Percentiles rank a stretch among this genome's conserved stretches.
phyloP scores from a whole-genome alignment of 2,797 vertebrate species.

The Chiroxiphia lanceolata region DNA sequence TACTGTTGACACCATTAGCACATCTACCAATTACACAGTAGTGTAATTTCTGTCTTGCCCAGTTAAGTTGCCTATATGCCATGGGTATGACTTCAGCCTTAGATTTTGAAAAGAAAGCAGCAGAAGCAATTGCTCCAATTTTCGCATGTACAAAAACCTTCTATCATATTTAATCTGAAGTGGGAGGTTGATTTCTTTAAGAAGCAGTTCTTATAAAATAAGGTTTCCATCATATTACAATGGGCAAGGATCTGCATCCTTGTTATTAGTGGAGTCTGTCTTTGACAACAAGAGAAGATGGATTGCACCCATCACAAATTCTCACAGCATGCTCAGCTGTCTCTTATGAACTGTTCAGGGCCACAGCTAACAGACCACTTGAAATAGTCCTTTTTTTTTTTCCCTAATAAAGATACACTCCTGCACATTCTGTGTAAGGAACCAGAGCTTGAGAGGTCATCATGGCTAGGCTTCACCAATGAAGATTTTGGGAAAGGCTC shows the following conservation, averaged over 20 bases:
- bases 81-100: not conserved
- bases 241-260: not conserved
- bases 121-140: not conserved
- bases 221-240: constrained; percentile 18
- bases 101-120: not conserved
- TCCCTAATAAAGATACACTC: not conserved
- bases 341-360: not conserved
- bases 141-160: not conserved
- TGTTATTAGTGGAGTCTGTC: not conserved
- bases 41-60: constrained; percentile 20
- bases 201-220: constrained; percentile 29
- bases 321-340: not conserved
- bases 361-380: constrained; percentile 3
- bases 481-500: no score
- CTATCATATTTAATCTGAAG: constrained; percentile 34
- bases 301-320: not conserved
- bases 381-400: not conserved
- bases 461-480: no score
- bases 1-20: constrained; percentile 1
- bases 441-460: not conserved
- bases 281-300: not conserved
- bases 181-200: constrained; percentile 29
- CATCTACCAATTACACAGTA: not conserved
- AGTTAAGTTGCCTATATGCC: not conserved
- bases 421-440: not conserved